Evolutionary conservation across 2,113 vertebrate genomes (phyloP).

Genomic region (Phainopepla nitens): DNA sequence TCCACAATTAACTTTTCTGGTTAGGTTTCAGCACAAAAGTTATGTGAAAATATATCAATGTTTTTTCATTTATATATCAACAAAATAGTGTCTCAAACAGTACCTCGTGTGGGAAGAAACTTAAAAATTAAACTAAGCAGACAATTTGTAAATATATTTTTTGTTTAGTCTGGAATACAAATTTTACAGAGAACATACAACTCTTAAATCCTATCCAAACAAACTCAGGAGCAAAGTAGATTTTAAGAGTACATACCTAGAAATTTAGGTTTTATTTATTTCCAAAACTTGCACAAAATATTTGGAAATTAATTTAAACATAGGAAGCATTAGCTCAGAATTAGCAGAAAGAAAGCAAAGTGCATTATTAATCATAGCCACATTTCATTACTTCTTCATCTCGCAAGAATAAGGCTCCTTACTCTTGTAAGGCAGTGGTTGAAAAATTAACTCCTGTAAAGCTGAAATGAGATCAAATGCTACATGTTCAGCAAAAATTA

Average conservation of each 20-base stretch:
- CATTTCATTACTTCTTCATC: background rate
- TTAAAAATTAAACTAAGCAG: background rate
- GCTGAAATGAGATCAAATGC: background rate
- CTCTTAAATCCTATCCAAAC: conserved; percentile 18
- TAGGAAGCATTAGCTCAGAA: conserved; percentile 16
- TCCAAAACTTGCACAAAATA: conserved; percentile 4
- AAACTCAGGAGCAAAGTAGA: background rate
- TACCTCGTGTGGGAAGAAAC: background rate
- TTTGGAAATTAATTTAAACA: conserved; percentile 48
- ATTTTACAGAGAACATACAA: conserved; percentile 14
- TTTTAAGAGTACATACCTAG: background rate
- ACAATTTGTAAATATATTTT: conserved; percentile 29
- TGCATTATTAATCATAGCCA: background rate
- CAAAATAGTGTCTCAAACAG: background rate
- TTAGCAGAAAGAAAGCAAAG: background rate
- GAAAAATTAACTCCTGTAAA: background rate
- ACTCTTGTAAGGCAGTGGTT: background rate
- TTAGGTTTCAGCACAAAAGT: background rate
- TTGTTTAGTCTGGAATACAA: conserved; percentile 39
- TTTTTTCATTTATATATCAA: background rate
- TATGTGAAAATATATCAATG: background rate
- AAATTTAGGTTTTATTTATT: conserved; percentile 17
- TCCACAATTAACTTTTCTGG: background rate
- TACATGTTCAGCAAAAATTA: background rate
- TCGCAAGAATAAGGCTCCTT: background rate